Evolutionary conservation across 2,113 vertebrate species (phyloP).

Genomic region (Cyprinus carpio): DNA sequence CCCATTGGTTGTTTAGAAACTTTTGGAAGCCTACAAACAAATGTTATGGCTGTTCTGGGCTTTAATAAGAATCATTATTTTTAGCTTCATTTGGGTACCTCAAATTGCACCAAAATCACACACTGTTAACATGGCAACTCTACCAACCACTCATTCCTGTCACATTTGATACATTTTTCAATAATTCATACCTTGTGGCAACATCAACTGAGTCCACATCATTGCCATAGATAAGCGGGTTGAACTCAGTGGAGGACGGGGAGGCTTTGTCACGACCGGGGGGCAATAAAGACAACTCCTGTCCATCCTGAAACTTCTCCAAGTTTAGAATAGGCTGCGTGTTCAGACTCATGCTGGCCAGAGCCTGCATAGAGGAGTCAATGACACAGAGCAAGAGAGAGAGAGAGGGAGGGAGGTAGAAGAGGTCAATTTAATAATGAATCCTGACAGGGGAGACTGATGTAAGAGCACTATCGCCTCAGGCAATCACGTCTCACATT

Average conservation of each 20-base stretch:
- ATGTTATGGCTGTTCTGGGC: too few relatives aligned
- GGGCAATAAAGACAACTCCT: slow-evolving; percentile 87
- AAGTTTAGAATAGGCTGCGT: slow-evolving; percentile 99
- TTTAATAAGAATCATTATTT: too few relatives aligned
- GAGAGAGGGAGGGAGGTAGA: not conserved
- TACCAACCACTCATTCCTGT: not conserved
- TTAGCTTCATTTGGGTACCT: not conserved
- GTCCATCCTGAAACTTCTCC: slow-evolving; percentile 96
- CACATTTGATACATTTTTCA: not conserved
- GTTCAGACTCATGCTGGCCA: slow-evolving; percentile 98
- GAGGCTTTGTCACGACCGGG: slow-evolving; percentile 86
- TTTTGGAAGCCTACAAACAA: too few relatives aligned
- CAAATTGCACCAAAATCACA: not conserved
- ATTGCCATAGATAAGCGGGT: slow-evolving; percentile 98
- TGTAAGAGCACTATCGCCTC: slow-evolving; percentile 64
- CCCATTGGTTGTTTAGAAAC: not conserved
- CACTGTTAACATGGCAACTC: not conserved
- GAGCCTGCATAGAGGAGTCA: slow-evolving; percentile 74
- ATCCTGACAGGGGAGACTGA: slow-evolving; percentile 40
- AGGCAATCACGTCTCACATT: slow-evolving; percentile 67
- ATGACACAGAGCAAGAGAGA: slow-evolving; percentile 43
- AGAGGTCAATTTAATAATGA: not conserved
- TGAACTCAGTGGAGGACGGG: slow-evolving; percentile 96
- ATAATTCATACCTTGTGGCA: slow-evolving; percentile 82
- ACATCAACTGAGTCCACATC: slow-evolving; percentile 98